These are phyloP conservation scores for Pangasius krempfi DNA, from an alignment of 2,797 vertebrate genomes.

Conservation along the genomic window DNA sequence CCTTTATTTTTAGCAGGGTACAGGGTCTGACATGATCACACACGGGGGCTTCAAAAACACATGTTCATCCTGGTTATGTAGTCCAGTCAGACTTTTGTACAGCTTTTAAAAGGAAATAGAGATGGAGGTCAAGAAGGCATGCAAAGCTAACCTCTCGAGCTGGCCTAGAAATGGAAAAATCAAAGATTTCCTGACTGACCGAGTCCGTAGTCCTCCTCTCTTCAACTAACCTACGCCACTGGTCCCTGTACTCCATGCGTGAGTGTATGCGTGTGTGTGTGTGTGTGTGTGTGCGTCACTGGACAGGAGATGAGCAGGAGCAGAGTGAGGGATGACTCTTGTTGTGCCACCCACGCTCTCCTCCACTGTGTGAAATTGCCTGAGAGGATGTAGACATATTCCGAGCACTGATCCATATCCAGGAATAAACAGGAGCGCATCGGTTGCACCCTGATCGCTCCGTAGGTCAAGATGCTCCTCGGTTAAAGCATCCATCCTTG, in stretches of 20 bases:
- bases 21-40: conserved; percentile 32
- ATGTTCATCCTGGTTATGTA: conserved; percentile 13
- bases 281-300: neutral
- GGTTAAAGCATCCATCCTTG: conserved; percentile 65
- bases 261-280: conserved; percentile 4
- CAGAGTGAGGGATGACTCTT: conserved; percentile 74
- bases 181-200: conserved; percentile 9
- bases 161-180: neutral
- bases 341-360: conserved; percentile 78
- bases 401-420: conserved; percentile 83
- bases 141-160: neutral
- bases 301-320: conserved; percentile 42
- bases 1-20: conserved; percentile 70
- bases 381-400: conserved; percentile 87
- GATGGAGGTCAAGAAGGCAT: neutral
- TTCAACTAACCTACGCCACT: conserved; percentile 18
- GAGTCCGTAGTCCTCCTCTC: neutral
- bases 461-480: conserved; percentile 78
- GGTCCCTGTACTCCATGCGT: conserved; percentile 1
- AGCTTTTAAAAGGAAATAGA: neutral
- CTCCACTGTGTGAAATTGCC: conserved; percentile 82
- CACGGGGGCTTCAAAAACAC: conserved; percentile 37
- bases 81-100: neutral
- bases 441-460: conserved; percentile 67
- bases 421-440: conserved; percentile 80